Base-by-base conservation (phyloP, 35 echinoderm and acorn worm species). In the Heliocidaris tuberculata region DNA sequence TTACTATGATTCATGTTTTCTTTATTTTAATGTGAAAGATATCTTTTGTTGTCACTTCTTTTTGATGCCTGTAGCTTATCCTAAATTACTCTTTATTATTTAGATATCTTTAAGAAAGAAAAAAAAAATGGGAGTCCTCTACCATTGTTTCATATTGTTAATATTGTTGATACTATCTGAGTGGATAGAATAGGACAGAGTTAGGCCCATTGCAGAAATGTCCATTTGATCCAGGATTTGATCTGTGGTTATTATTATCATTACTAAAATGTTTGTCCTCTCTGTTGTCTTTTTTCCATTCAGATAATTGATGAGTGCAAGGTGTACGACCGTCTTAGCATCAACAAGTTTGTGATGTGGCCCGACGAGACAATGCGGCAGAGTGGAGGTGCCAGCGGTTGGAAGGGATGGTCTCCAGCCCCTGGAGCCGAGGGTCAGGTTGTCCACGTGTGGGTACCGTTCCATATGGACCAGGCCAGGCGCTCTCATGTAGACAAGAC, bases 391-490 rank as follows among this genome's bases (percentile, higher is more conserved):
- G 49, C 94, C 19, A 97, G 89, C 94, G 93, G 93, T 17, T 99
- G 98, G 98, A 99, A 99, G 65, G 97, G 95, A 47, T 99, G 98
- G 98, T 85, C 94, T 85, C 97, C 97, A n/a, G 95, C 95, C 31
- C 97, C 95, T 11, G 97, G 98, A 12, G 97, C 96, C 94, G 98
- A 99, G 85, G 98, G 98, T 17, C 96, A 96, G 7, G 98, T 99
- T 21, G 97, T 99, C 59, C 98, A 99, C 85, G 59, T 95, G 4
- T 99, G 98, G 98, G 94, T 95, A 42, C 98, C 98, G 15, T 99
- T 95, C 59, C 97, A 99, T 85, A 21, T 94, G 47, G 98, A 99
- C 85, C 94, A 92, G 50, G 93, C 86, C 13, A 92, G 95, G 31
- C 93, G 98, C 16, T 97, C 98, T 32, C 98, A 97, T 54, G 32